Percentiles rank a stretch among this genome's conserved stretches.
Evolutionary conservation across 2,797 vertebrate genomes (phyloP).

Genomic region (Tokudaia tokunoshimensis): DNA sequence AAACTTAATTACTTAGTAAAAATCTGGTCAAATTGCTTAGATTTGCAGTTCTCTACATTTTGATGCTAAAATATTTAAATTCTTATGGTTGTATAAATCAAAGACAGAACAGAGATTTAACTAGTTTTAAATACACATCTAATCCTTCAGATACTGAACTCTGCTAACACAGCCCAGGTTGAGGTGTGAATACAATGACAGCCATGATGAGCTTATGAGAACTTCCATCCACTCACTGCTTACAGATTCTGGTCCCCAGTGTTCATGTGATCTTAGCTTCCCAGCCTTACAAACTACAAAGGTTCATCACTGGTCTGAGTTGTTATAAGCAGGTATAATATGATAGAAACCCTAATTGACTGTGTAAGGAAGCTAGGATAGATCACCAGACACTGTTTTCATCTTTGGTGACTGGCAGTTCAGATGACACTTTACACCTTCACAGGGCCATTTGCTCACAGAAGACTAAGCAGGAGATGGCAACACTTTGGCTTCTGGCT

Average conservation of each 20-base stretch:
- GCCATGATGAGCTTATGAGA: rapidly evolving
- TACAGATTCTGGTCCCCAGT: neutral
- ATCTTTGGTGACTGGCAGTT: conserved; percentile 39
- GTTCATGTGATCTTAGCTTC: no score
- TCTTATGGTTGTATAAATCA: neutral
- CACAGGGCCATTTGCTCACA: conserved; percentile 61
- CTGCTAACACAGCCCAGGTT: rapidly evolving
- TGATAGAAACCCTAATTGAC: neutral
- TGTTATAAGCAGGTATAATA: neutral
- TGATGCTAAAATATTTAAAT: neutral
- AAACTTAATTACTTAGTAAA: conserved; percentile 14
- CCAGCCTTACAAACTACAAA: neutral
- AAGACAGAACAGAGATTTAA: neutral
- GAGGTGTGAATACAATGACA: rapidly evolving
- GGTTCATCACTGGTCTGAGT: neutral
- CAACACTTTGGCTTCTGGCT: neutral
- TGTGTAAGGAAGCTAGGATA: no score
- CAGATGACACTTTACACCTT: neutral
- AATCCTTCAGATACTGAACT: neutral
- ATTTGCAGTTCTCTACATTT: conserved; percentile 28
- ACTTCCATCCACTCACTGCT: neutral
- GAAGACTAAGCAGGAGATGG: neutral
- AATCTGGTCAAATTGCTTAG: neutral
- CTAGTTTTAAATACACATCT: neutral
- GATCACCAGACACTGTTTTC: neutral